phyloP scores from a whole-genome alignment of 2,888 invertebrate genomes.

The Agriopis aurantiaria region DNA sequence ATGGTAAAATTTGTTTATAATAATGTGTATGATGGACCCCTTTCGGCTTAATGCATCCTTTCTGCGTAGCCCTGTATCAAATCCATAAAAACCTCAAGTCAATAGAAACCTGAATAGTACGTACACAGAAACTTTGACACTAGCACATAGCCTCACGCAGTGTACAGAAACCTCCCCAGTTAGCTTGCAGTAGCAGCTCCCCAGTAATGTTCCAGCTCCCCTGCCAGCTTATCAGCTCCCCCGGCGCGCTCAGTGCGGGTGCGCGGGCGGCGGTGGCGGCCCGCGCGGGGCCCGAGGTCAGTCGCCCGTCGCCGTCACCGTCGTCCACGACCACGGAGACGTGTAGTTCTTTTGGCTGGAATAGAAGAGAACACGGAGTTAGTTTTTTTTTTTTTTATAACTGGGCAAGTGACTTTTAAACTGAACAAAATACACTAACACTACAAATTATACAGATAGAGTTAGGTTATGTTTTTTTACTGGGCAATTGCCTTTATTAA shows the following conservation, averaged over 20 bases:
- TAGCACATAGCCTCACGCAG: background rate
- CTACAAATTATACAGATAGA: too few species aligned
- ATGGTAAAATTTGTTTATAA: too few species aligned
- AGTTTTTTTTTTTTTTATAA: background rate
- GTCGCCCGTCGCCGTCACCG: conserved; percentile 88
- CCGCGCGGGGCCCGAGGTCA: conserved; percentile 87
- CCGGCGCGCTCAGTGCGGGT: conserved; percentile 67
- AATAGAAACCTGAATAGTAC: background rate
- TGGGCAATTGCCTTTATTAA: too few species aligned
- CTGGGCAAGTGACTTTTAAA: too few species aligned
- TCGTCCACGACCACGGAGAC: conserved; percentile 89
- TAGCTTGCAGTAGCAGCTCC: background rate
- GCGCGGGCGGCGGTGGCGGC: conserved; percentile 74
- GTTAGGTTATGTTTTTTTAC: background rate
- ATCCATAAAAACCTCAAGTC: background rate
- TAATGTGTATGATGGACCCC: too few species aligned
- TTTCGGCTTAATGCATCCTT: too few species aligned
- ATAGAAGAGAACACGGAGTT: conserved; percentile 54
- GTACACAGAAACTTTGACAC: background rate
- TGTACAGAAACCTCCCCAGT: background rate
- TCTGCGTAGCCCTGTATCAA: background rate
- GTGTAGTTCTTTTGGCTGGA: conserved; percentile 88
- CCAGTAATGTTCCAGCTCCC: background rate
- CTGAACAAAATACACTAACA: too few species aligned
- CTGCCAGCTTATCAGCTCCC: conserved; percentile 28